These are phyloP conservation scores for Ypsolopha scabrella DNA, from an alignment of 2,888 invertebrate genomes.

Conservation along the genomic window DNA sequence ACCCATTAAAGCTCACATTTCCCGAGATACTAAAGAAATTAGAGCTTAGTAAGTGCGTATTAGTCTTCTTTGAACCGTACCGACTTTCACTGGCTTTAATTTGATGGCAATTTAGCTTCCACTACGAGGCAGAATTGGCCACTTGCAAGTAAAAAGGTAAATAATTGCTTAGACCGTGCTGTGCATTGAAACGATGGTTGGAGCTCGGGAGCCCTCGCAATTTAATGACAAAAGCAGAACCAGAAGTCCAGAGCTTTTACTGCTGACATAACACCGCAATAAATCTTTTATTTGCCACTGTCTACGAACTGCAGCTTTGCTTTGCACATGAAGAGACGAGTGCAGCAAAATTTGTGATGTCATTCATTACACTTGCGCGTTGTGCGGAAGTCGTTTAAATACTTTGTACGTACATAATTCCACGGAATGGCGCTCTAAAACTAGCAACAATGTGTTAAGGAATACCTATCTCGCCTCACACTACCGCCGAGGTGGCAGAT, in stretches of 20 bases:
- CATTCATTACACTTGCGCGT: neutral
- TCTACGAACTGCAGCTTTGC: neutral
- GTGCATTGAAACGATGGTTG: too few species aligned
- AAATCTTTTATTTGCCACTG: neutral
- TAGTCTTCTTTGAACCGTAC: too few species aligned
- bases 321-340: neutral
- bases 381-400: constrained; percentile 4
- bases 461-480: constrained; percentile 2
- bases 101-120: too few species aligned
- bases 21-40: too few species aligned
- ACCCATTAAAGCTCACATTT: too few species aligned
- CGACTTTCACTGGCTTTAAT: too few species aligned
- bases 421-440: constrained; percentile 1
- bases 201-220: too few species aligned
- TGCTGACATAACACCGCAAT: neutral
- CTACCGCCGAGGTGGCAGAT: constrained; percentile 4
- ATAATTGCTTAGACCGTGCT: too few species aligned
- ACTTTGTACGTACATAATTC: constrained; percentile 5
- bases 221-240: neutral
- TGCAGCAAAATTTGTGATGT: constrained; percentile 2
- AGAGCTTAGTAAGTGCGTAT: too few species aligned
- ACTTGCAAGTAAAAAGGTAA: too few species aligned
- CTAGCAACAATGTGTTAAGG: constrained; percentile 6
- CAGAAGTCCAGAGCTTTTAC: neutral
- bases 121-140: too few species aligned